These are phyloP conservation scores for Apis dorsata DNA, from an alignment of 1,140 invertebrate genomes.

Conservation along the genomic window DNA sequence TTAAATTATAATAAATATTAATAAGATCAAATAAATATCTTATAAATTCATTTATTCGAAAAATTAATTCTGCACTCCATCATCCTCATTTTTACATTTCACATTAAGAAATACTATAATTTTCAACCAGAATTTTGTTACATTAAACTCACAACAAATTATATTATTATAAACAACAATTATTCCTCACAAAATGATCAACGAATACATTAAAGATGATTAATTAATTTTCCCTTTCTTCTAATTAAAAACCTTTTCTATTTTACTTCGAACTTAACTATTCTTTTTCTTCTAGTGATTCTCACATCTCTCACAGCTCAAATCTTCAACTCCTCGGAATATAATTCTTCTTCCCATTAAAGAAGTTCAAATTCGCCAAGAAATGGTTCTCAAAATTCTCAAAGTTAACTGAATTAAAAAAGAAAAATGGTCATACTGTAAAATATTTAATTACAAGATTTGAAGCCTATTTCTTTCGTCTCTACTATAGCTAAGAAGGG, in stretches of 20 bases:
- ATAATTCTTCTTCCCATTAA: too few species aligned
- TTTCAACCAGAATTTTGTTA: neutral
- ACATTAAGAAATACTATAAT: neutral
- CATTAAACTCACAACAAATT: neutral
- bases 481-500: slow-evolving; percentile 15
- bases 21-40: neutral
- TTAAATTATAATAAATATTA: slow-evolving; percentile 4
- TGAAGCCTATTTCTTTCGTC: slow-evolving; percentile 17
- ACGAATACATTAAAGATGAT: neutral
- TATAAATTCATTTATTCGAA: neutral
- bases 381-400: neutral
- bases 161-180: neutral
- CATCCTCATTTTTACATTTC: neutral
- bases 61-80: neutral
- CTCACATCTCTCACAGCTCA: neutral
- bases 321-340: neutral
- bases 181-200: neutral
- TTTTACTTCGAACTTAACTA: neutral
- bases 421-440: too few species aligned
- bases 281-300: neutral
- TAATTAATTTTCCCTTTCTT: neutral
- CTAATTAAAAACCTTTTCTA: neutral
- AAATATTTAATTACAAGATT: neutral
- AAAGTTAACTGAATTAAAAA: too few species aligned
- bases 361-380: neutral